Base-by-base conservation (phyloP, 1,140 invertebrate genomes). In the Drosophila pseudoobscura region DNA sequence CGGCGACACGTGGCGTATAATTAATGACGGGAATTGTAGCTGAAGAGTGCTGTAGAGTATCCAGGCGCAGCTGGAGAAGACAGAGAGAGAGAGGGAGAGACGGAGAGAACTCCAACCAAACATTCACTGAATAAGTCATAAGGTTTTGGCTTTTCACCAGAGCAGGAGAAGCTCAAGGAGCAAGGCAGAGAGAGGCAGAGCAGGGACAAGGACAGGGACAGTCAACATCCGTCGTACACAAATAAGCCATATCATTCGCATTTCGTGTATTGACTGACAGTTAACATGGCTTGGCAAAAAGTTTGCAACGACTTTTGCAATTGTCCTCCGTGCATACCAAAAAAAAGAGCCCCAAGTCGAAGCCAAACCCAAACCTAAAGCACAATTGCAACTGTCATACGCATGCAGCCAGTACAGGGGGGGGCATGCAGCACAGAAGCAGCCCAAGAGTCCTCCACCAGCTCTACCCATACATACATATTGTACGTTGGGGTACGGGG, bases 41-140 rank as follows among this genome's bases (percentile, higher is more conserved):
- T 20, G 45, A 4, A 58, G 26, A 56, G 2, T 5, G 24, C 9
- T 11, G 29, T 6, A 2, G 31, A 5, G 43, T 4, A 11, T 35
- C 31, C 31, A 11, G n/a, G 20, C 11, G 20, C 13, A 39, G 35
- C 24, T 20, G 41, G 39, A 39, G n/a, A 31, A 43, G 24, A 58
- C 29, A 15, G 35, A 56, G 6, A 29, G 7, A 47, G 75, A 52
- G 17, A 53, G 13, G 20, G 47, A 13, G 2, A 8, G 6, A 29
- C 0, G 24, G 31, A 31, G 31, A 31, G 15, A 31, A 54, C 46
- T 62, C 41, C 52, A 58, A 47, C 46, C 62, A 70, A 80, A 75
- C 80, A 76, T 79, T 80, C 72, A 71, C 68, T 84, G 78, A 85
- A 85, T 87, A 85, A 85, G 80, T 85, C 77, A 85, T 87, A 80